These are phyloP conservation scores for Euwallacea fornicatus DNA, from an alignment of 1,140 invertebrate genomes.

Conservation along the genomic window DNA sequence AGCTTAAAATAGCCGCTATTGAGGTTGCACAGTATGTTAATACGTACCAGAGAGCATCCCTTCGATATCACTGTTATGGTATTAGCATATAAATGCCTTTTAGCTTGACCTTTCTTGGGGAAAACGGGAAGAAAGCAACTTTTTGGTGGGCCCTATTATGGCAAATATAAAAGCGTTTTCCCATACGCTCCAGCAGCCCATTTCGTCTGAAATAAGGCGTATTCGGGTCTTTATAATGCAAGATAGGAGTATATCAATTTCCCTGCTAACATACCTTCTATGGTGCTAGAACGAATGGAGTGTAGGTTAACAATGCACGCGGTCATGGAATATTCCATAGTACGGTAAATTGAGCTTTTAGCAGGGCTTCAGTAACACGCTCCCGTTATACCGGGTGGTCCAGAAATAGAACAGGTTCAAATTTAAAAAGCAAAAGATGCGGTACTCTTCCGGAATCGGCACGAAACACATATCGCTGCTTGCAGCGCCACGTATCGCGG, in stretches of 20 bases:
- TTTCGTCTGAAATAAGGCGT: slow-evolving; percentile 15
- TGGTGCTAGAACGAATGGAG: neutral
- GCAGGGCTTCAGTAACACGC: too few species aligned
- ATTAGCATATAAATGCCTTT: slow-evolving; percentile 10
- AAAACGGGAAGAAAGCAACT: slow-evolving; percentile 13
- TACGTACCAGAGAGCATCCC: neutral
- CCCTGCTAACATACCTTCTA: neutral
- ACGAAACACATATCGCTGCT: too few species aligned
- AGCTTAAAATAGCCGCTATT: neutral
- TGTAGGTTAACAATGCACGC: neutral
- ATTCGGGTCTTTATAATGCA: slow-evolving; percentile 13
- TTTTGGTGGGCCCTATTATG: slow-evolving; percentile 11
- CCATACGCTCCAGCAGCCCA: neutral
- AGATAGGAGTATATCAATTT: slow-evolving; percentile 4
- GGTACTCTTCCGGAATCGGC: too few species aligned
- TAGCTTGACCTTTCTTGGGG: neutral
- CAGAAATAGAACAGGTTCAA: too few species aligned
- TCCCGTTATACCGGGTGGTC: too few species aligned
- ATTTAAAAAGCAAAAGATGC: too few species aligned
- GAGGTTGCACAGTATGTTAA: neutral
- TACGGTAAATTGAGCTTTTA: too few species aligned
- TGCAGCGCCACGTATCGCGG: too few species aligned
- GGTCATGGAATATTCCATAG: neutral
- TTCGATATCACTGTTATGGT: slow-evolving; percentile 3
- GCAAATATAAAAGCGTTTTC: slow-evolving; percentile 11